These are phyloP conservation scores for Neomorphus geoffroyi DNA, from an alignment of 2,797 vertebrate genomes.

Conservation along the genomic window DNA sequence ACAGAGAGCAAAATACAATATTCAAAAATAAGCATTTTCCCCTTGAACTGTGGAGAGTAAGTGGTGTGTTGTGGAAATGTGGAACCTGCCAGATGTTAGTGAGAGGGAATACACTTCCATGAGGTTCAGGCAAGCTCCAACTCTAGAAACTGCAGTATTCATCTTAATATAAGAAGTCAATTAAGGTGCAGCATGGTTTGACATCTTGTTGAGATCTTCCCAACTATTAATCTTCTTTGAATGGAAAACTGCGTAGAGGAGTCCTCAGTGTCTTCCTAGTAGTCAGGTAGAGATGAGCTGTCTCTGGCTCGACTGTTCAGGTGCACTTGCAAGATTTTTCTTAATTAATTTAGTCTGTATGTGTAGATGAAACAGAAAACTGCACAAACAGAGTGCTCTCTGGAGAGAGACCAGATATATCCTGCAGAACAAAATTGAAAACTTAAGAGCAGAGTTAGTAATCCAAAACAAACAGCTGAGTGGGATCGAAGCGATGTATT, in stretches of 20 bases:
- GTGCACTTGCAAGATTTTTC: not conserved
- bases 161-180: not conserved
- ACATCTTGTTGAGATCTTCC: not conserved
- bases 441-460: not conserved
- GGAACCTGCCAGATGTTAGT: not conserved
- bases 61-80: not conserved
- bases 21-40: not conserved
- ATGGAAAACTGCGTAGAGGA: not conserved
- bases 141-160: not conserved
- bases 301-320: not conserved
- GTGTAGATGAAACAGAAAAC: not conserved
- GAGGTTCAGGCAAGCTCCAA: not conserved
- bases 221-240: not conserved
- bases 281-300: not conserved
- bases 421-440: not conserved
- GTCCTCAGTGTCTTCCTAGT: not conserved
- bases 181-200: not conserved
- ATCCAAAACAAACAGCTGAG: slow-evolving; percentile 73
- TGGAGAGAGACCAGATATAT: not conserved
- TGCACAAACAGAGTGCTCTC: not conserved
- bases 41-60: not conserved
- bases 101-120: not conserved
- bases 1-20: not conserved
- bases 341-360: not conserved
- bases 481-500: slow-evolving; percentile 76